Conservation (phyloP, 2,888 invertebrate genomes). For the Erebia palarica region DNA sequence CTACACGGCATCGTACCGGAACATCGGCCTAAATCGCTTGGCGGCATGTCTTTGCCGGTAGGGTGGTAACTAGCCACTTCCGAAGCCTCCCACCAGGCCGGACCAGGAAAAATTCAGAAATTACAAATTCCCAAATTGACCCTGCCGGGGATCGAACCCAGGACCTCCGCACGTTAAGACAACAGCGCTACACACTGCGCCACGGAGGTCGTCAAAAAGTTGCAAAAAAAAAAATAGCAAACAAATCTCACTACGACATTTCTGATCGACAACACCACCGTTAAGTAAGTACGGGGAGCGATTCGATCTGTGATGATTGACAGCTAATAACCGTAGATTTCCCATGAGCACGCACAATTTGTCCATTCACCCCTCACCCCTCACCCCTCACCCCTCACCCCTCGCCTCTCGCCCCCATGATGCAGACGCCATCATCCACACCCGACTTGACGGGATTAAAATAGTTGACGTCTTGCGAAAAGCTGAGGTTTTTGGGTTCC, state of each 20-base stretch:
- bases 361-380: conserved; percentile 49
- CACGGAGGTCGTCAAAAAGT: too few relatives aligned
- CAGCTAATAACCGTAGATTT: conserved; percentile 77
- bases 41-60: too few relatives aligned
- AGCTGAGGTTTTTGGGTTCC: background rate
- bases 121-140: too few relatives aligned
- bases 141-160: too few relatives aligned
- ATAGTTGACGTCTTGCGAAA: conserved; percentile 24
- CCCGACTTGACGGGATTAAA: conserved; percentile 29
- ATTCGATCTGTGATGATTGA: conserved; percentile 60
- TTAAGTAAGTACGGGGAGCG: conserved; percentile 31
- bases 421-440: conserved; percentile 11
- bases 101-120: too few relatives aligned
- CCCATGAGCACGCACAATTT: conserved; percentile 66
- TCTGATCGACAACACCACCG: conserved; percentile 27
- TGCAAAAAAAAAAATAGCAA: conserved; percentile 20
- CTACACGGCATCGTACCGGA: too few relatives aligned
- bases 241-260: conserved; percentile 29
- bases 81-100: too few relatives aligned
- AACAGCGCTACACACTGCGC: too few relatives aligned
- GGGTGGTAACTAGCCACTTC: too few relatives aligned
- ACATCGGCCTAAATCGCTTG: too few relatives aligned
- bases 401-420: conserved; percentile 22
- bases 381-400: conserved; percentile 27
- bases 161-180: too few relatives aligned